Conservation (phyloP, 2,888 invertebrate genomes). For the Pammene aurita region DNA sequence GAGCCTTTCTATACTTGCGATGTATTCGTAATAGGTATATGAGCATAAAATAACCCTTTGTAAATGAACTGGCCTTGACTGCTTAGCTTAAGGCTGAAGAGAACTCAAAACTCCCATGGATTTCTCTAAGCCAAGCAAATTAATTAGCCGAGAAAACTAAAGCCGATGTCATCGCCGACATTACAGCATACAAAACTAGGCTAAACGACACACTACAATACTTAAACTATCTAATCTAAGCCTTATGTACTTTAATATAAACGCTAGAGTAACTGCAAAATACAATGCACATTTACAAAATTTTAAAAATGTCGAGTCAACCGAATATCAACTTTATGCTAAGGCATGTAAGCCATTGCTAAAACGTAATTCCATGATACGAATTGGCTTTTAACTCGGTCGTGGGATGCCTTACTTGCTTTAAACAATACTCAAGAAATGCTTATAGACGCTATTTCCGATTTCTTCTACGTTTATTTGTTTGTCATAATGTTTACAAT, state of each 20-base stretch:
- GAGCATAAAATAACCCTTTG: neutral
- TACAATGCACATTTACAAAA: conserved; percentile 5
- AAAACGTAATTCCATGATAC: conserved; percentile 23
- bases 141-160: conserved; percentile 66
- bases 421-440: conserved; percentile 58
- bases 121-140: conserved; percentile 71
- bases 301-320: neutral
- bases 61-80: conserved; percentile 36
- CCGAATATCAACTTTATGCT: conserved; percentile 20
- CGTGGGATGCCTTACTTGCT: conserved; percentile 59
- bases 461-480: conserved; percentile 50
- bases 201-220: conserved; percentile 48
- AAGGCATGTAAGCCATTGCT: conserved; percentile 28
- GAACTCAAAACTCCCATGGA: conserved; percentile 58
- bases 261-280: conserved; percentile 16
- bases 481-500: conserved; percentile 43
- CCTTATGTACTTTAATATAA: conserved; percentile 28
- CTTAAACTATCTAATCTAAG: conserved; percentile 29
- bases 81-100: conserved; percentile 26
- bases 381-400: conserved; percentile 46
- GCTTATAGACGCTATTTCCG: conserved; percentile 47
- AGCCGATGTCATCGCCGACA: conserved; percentile 64
- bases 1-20: neutral
- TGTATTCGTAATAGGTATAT: neutral
- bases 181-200: conserved; percentile 64